phyloP scores from a whole-genome alignment of 2,797 vertebrate species.

The Periophthalmus magnuspinnatus region DNA sequence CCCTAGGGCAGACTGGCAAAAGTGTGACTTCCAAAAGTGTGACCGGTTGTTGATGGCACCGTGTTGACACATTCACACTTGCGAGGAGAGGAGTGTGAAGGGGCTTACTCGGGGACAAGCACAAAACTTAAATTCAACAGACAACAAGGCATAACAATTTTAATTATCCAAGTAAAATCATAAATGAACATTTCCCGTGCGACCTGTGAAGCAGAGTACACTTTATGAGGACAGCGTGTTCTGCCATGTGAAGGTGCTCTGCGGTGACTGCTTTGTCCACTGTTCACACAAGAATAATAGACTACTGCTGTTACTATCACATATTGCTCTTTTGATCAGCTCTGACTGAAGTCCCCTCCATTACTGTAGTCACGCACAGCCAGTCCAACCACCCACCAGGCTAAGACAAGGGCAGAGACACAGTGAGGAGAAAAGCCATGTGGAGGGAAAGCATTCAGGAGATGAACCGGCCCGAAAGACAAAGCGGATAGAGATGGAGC shows the following conservation, averaged over 20 bases:
- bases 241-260: constrained; percentile 14
- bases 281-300: constrained; percentile 24
- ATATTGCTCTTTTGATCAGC: neutral
- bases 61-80: too few relatives aligned
- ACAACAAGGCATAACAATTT: neutral
- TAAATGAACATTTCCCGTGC: neutral
- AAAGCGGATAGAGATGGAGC: too few relatives aligned
- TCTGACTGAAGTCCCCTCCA: constrained; percentile 16
- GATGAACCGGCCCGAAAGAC: too few relatives aligned
- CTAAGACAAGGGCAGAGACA: neutral
- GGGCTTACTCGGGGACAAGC: too few relatives aligned
- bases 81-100: too few relatives aligned
- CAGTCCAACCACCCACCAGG: neutral
- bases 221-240: constrained; percentile 18
- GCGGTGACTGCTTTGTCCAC: constrained; percentile 19
- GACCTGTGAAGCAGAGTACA: neutral
- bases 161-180: neutral
- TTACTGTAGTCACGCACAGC: constrained; percentile 5
- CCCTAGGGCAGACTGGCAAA: neutral
- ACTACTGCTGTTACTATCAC: constrained; percentile 36
- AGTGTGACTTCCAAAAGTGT: neutral
- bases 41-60: neutral
- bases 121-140: too few relatives aligned
- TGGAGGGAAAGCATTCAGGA: neutral
- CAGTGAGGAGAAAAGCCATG: neutral